Base-by-base conservation (phyloP, 1,140 invertebrate genomes). In the Melitaea cinxia region DNA sequence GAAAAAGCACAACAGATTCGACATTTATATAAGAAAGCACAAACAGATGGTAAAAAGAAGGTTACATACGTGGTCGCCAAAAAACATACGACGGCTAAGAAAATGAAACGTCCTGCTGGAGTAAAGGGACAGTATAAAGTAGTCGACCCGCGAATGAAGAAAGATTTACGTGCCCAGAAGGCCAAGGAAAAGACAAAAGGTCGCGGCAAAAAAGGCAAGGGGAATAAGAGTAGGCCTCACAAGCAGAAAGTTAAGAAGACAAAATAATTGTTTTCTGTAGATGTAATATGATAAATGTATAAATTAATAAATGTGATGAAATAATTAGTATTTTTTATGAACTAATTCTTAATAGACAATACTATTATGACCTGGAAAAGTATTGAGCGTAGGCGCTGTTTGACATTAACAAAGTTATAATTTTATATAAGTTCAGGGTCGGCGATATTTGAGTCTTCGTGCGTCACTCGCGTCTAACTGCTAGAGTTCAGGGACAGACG, bases 121-220 rank as follows among this genome's bases (percentile, higher is more conserved):
- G 94, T 98, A 0, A 97, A 98, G 89, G 98, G 98, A 58, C 95
- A 93, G 10, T 99, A 96, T 85, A 98, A 96, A 85, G 94, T 99
- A 2, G 99, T 99, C 0, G 98, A 99, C 94, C 94, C 95, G 4
- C 92, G 98, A 63, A 95, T 99, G 95, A 99, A 99, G 88, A 99
- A 99, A 91, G 99, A 99, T 87, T 91, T 95, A 65, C 92, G 94
- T 39, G 94, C 93, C 2, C 86, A 93, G 60, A 95, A 95, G 77
- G 93, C 93, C 1, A 95, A 94, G 67, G 92, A 92, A 65, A 92
- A 91, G 64, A 91, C 83, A 15, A 90, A 88, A 66, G 85, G 88
- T 23, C 83, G 85, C 35, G 80, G 85, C 42, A 86, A 91, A 61
- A 85, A 91, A 65, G 75, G 49, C 73, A 88, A 74, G 62, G 49